These are phyloP conservation scores for Paelopatides confundens DNA, from an alignment of 53 echinoderm and acorn worm genomes.

Conservation along the genomic window DNA sequence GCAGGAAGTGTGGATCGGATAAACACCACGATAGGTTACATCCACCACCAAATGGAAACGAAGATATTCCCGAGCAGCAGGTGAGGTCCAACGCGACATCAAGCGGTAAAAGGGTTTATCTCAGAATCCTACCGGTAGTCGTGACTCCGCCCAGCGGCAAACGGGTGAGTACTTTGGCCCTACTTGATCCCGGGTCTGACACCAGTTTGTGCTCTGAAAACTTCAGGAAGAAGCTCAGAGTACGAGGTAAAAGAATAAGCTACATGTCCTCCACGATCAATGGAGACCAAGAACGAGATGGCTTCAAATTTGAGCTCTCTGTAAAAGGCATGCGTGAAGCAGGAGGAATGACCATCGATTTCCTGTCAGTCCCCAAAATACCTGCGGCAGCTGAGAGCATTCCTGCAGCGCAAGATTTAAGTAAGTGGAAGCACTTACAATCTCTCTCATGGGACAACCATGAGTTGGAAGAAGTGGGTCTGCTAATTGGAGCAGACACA, in stretches of 20 bases:
- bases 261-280: constrained; percentile 56
- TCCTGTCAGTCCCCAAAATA: constrained; percentile 49
- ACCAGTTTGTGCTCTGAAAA: constrained; percentile 46
- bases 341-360: not conserved
- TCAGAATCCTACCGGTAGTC: constrained; percentile 38
- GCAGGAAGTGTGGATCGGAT: constrained; percentile 39
- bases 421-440: constrained; percentile 48
- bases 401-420: constrained; percentile 16
- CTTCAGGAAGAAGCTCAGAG: constrained; percentile 24
- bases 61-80: not conserved
- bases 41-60: not conserved
- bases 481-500: constrained; percentile 49
- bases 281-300: constrained; percentile 43
- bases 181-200: constrained; percentile 47
- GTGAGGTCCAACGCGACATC: constrained; percentile 10
- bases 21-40: constrained; percentile 48
- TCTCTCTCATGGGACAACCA: constrained; percentile 30
- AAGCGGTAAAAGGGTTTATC: constrained; percentile 39
- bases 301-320: constrained; percentile 11
- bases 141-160: constrained; percentile 4
- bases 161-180: constrained; percentile 52
- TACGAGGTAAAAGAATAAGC: constrained; percentile 26
- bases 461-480: not conserved
- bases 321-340: constrained; percentile 32
- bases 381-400: constrained; percentile 35